Evolutionary conservation across 2,797 vertebrate genomes (phyloP), one percentile per base, ranked within the genome.

Genomic region (Poeciliopsis turneri): DNA sequence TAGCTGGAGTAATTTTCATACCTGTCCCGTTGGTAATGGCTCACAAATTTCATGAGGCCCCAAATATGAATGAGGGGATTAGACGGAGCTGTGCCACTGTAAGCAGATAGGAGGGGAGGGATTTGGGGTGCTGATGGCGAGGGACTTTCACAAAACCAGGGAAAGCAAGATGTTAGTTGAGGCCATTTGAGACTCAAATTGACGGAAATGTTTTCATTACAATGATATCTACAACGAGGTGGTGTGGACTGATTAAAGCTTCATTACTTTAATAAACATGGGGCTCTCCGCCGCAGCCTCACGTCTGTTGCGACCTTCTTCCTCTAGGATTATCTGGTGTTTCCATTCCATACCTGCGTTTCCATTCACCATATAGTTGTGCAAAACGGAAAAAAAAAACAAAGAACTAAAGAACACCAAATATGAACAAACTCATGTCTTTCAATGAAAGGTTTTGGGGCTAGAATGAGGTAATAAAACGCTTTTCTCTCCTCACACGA

Each of bases 1-100:
- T 71, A 75, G 71, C 45, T 33, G 59, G 76, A 84, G 90, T 90
- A 85, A 93, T 94, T 94, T 94, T 93, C 93, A 94, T 93, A 93
- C 91, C 92, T 93, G 92, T 91, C 75, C 81, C 51, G 72, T 85
- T 91, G 83, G 90, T 93, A 93, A 93, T 93, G 86, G 83, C 84
- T 79, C 75, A 75, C 15, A 71, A 85, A 92, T 92, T 88, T 89
- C 75, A 88, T 18, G 46, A 87, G 90, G 90, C 88, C 88, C 82
- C 89, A 86, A 81, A 90, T 86, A 81, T 74, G 85, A 90, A 80
- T 76, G 72, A 82, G 20, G 61, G 87, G 90, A 92, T 91, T 87
- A 92, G 78, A 84, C 76, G 77, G 82, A 80, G 66, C 75, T 71
- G 46, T 55, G 74, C 33, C 74, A 75, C 66, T 84, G 68, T 51